Percentiles rank a stretch among this genome's conserved stretches.
phyloP scores from a whole-genome alignment of 2,113 vertebrate species.

The Peromyscus leucopus region DNA sequence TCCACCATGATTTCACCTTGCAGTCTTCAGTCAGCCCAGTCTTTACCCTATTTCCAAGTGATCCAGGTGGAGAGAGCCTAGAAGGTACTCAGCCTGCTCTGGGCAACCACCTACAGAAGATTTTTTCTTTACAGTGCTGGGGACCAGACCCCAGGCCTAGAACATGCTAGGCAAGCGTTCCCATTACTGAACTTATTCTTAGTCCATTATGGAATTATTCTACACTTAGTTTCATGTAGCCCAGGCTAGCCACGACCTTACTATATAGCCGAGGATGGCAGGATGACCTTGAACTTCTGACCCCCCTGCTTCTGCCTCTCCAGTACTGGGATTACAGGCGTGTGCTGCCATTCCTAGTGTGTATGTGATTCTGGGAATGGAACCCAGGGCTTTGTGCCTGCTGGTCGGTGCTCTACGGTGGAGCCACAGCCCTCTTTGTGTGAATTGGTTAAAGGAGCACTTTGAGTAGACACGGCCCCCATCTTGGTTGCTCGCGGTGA shows the following conservation, averaged over 20 bases:
- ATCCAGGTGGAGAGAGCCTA: neutral
- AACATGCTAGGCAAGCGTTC: neutral
- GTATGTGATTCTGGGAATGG: neutral
- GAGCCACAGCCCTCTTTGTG: neutral
- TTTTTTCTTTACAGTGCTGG: neutral
- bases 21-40: neutral
- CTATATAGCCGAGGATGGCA: neutral
- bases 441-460: neutral
- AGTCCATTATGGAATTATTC: neutral
- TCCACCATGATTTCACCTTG: neutral
- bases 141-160: neutral
- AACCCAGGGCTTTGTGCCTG: too few species aligned
- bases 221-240: neutral
- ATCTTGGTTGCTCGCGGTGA: accelerated
- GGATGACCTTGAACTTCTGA: neutral
- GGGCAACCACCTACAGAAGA: too few species aligned
- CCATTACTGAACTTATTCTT: neutral
- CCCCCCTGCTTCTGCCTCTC: neutral
- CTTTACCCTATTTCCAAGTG: neutral
- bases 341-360: neutral
- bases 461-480: neutral
- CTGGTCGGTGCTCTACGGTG: too few species aligned
- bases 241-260: neutral
- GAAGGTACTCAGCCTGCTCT: neutral
- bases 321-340: neutral